Conservation (phyloP, 2,888 invertebrate genomes). For the Epistrophe grossulariae region DNA sequence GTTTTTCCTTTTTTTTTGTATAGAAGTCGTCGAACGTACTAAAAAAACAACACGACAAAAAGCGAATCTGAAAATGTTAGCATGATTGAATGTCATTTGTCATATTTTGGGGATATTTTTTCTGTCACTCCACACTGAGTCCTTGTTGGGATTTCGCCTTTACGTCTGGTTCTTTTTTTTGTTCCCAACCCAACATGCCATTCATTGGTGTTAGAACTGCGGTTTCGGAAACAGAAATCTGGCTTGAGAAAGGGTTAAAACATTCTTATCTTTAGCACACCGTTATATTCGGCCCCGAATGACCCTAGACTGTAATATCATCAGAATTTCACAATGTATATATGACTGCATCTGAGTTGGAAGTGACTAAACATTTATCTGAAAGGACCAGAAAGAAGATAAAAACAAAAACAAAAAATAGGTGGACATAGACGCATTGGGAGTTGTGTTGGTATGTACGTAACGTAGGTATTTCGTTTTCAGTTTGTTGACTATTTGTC, state of each 20-base stretch:
- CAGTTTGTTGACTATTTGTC: conserved; percentile 67
- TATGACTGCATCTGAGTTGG: conserved; percentile 51
- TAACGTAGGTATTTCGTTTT: conserved; percentile 25
- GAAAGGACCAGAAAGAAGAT: conserved; percentile 39
- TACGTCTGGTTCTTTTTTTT: conserved; percentile 25
- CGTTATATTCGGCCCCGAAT: conserved; percentile 16
- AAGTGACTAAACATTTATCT: conserved; percentile 59
- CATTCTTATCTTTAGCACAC: conserved; percentile 64
- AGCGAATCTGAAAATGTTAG: conserved; percentile 77
- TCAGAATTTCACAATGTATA: conserved; percentile 31
- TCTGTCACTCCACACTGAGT: conserved; percentile 6
- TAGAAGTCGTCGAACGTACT: conserved; percentile 6
- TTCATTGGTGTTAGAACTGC: conserved; percentile 54
- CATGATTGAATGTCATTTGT: conserved; percentile 84
- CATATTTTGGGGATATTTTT: conserved; percentile 78
- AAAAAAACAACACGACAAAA: conserved; percentile 7
- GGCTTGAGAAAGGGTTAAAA: conserved; percentile 51
- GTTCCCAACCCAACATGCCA: conserved; percentile 30
- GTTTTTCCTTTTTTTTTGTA: background rate
- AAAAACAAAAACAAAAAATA: conserved; percentile 1
- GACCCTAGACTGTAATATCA: conserved; percentile 47
- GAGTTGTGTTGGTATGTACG: conserved; percentile 22
- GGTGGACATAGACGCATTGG: background rate
- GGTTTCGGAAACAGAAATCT: conserved; percentile 35
- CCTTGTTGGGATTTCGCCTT: conserved; percentile 25